Percentiles rank a stretch among this genome's conserved stretches.
phyloP scores from a whole-genome alignment of 1,140 invertebrate species.

The Sweltsa coloradensis region DNA sequence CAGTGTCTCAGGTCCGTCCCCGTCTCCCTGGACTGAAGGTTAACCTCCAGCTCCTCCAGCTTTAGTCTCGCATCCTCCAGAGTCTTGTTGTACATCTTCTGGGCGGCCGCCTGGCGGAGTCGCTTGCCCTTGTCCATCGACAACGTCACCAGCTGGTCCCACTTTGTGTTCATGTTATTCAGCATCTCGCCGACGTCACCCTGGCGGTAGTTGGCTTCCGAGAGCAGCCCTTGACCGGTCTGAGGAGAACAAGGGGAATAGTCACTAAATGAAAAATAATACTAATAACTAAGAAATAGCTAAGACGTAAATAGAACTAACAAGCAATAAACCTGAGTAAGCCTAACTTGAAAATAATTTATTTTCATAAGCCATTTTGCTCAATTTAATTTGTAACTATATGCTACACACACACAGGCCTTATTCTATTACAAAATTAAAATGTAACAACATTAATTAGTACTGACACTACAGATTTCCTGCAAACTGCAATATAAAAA shows the following conservation, averaged over 20 bases:
- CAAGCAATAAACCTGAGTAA: neutral
- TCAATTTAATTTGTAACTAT: no score
- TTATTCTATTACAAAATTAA: no score
- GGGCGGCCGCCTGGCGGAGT: slow-evolving; percentile 63
- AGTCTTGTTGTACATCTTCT: slow-evolving; percentile 62
- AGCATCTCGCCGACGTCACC: slow-evolving; percentile 51
- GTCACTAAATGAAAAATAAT: slow-evolving; percentile 8
- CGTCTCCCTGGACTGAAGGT: slow-evolving; percentile 65
- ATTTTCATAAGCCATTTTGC: no score
- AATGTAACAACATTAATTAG: no score
- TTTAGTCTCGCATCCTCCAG: slow-evolving; percentile 70
- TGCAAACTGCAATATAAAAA: no score
- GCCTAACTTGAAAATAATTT: no score
- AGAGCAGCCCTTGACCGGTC: slow-evolving; percentile 53
- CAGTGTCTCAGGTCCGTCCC: slow-evolving; percentile 78
- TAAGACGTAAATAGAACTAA: neutral
- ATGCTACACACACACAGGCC: no score
- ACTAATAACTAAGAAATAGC: neutral
- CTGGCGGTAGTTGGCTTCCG: slow-evolving; percentile 53
- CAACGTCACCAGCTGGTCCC: slow-evolving; percentile 52
- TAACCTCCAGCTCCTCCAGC: slow-evolving; percentile 61
- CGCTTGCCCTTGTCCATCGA: slow-evolving; percentile 77
- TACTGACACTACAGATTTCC: no score
- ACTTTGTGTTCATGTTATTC: slow-evolving; percentile 54
- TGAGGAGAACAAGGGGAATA: slow-evolving; percentile 14